Evolutionary conservation across 1,140 invertebrate genomes (phyloP).

Genomic region (Capitella teleta): DNA sequence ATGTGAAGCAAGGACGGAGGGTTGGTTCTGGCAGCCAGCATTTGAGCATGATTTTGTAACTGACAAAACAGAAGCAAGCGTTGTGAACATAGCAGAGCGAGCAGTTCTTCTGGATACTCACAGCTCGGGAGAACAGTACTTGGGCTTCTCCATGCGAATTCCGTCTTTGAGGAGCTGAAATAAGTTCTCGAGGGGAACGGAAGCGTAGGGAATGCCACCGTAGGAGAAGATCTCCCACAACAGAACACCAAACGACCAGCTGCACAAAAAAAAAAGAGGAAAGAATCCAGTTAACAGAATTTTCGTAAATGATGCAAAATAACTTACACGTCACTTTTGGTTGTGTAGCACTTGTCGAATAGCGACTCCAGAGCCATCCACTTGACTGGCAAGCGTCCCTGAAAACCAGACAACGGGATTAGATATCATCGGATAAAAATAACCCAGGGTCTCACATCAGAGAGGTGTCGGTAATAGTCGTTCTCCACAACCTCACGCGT

Average conservation of each 20-base stretch:
- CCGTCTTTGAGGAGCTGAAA: constrained; percentile 70
- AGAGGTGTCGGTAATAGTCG: constrained; percentile 21
- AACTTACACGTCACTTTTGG: constrained; percentile 46
- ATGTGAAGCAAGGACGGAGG: too few species aligned
- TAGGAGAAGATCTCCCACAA: constrained; percentile 43
- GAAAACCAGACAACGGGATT: constrained; percentile 32
- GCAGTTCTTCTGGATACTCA: constrained; percentile 4
- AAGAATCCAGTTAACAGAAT: neutral
- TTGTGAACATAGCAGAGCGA: neutral
- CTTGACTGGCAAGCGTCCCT: constrained; percentile 43
- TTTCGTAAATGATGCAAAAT: neutral
- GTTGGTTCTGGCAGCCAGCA: too few species aligned
- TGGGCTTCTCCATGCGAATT: constrained; percentile 63
- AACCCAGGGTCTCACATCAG: constrained; percentile 54
- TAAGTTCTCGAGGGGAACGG: constrained; percentile 52
- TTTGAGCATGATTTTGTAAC: neutral
- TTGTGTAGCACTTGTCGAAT: constrained; percentile 37
- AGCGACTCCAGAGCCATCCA: constrained; percentile 45
- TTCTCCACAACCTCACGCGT: constrained; percentile 55
- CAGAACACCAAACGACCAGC: constrained; percentile 35
- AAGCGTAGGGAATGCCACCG: constrained; percentile 40
- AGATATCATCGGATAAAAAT: neutral
- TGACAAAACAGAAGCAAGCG: neutral
- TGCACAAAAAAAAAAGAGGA: too few species aligned
- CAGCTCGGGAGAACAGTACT: constrained; percentile 9